phyloP scores from a whole-genome alignment of 1,140 invertebrate genomes.

The Pachyrhynchus sulphureomaculatus region DNA sequence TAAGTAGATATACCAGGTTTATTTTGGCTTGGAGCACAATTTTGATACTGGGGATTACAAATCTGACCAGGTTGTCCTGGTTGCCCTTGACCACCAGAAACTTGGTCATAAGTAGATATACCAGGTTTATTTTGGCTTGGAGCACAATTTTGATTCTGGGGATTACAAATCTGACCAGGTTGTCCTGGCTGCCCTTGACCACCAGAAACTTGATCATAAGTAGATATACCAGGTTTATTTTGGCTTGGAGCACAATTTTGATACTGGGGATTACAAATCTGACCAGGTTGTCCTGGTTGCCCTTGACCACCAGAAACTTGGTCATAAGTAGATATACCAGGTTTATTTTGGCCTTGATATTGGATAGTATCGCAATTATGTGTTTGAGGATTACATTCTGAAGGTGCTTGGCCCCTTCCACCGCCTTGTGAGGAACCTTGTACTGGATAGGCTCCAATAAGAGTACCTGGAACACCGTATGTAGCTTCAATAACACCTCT shows the following conservation, averaged over 20 bases:
- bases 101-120: background rate
- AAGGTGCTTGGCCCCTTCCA: background rate
- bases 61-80: background rate
- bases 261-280: background rate
- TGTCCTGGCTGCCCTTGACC: background rate
- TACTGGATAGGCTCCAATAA: background rate
- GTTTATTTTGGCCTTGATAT: background rate
- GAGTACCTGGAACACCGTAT: conserved; percentile 6
- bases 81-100: background rate
- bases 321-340: background rate
- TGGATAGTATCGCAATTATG: conserved; percentile 17
- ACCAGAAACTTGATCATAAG: background rate
- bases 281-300: background rate
- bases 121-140: background rate
- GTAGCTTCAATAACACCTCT: conserved; percentile 10
- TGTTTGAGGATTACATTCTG: conserved; percentile 5
- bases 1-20: too few species aligned
- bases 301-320: background rate
- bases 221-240: background rate
- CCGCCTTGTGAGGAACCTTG: background rate
- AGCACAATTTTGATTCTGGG: conserved; percentile 8
- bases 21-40: background rate
- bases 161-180: conserved; percentile 5
- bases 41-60: conserved; percentile 14
- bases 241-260: background rate